phyloP scores from a whole-genome alignment of 2,113 vertebrate species.

The Talpa occidentalis region DNA sequence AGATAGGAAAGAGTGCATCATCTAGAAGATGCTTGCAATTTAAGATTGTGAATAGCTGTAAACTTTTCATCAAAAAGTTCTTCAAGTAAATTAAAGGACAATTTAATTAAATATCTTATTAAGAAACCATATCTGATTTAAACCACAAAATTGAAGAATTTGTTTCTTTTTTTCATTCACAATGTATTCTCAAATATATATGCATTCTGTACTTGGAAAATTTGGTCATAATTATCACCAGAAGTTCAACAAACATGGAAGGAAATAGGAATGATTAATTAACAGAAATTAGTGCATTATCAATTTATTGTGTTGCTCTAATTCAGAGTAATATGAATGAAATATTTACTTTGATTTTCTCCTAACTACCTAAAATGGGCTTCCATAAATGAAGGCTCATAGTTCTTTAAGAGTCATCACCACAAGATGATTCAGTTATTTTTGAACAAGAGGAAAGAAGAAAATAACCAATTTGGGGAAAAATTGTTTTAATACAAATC shows the following conservation, averaged over 20 bases:
- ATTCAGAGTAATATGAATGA: not conserved
- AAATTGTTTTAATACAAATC: constrained; percentile 1
- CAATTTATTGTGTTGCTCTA: not conserved
- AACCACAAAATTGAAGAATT: not conserved
- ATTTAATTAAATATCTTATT: not conserved
- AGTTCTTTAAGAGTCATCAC: not conserved
- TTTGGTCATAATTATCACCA: not conserved
- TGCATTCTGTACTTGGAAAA: not conserved
- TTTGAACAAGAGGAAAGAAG: constrained; percentile 26
- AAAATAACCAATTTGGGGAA: constrained; percentile 41
- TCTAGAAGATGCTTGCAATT: not conserved
- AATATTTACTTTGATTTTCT: constrained; percentile 1
- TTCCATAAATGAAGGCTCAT: constrained; percentile 32
- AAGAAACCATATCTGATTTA: constrained; percentile 6
- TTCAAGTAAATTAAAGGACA: constrained; percentile 12
- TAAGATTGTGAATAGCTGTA: constrained; percentile 1
- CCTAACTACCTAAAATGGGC: not conserved
- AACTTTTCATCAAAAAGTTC: not conserved
- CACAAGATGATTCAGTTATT: constrained; percentile 52
- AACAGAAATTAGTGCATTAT: not conserved
- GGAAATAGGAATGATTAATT: not conserved
- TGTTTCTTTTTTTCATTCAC: not conserved
- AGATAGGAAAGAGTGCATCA: not conserved
- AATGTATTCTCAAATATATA: not conserved
- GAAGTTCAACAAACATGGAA: not conserved